Conservation (phyloP, 2,888 invertebrate species). For the Drosophila siamana region DNA sequence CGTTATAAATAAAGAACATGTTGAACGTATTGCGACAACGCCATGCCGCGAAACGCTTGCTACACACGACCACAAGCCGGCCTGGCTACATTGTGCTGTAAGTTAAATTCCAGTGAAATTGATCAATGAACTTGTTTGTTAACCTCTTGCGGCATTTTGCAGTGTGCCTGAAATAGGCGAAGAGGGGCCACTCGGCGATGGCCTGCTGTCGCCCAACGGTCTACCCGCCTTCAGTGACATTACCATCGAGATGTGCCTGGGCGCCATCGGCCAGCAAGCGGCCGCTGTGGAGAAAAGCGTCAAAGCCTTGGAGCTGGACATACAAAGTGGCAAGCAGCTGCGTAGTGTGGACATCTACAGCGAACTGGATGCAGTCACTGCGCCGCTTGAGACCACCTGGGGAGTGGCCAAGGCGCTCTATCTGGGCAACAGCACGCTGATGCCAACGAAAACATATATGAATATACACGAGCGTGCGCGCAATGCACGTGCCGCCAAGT, state of each 20-base stretch:
- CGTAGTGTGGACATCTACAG: conserved; percentile 89
- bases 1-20: conserved; percentile 59
- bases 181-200: conserved; percentile 91
- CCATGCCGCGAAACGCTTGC: conserved; percentile 52
- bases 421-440: conserved; percentile 91
- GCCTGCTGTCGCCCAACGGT: conserved; percentile 89
- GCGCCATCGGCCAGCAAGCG: conserved; percentile 93
- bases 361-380: conserved; percentile 90
- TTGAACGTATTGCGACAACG: conserved; percentile 71
- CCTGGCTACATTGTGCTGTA: conserved; percentile 82
- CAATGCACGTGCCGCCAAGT: conserved; percentile 91
- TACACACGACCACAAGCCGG: conserved; percentile 64
- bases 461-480: conserved; percentile 92
- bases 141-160: conserved; percentile 36
- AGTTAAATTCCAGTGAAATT: conserved; percentile 46
- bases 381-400: conserved; percentile 93
- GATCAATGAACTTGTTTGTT: background rate
- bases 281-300: conserved; percentile 92
- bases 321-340: conserved; percentile 81
- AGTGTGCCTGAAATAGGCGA: conserved; percentile 94
- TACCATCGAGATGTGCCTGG: conserved; percentile 93
- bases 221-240: conserved; percentile 93
- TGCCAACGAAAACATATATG: conserved; percentile 92
- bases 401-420: conserved; percentile 94
- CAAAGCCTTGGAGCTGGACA: conserved; percentile 88